phyloP scores from a whole-genome alignment of 1,140 invertebrate genomes.

The Drosophila quadrilineata region DNA sequence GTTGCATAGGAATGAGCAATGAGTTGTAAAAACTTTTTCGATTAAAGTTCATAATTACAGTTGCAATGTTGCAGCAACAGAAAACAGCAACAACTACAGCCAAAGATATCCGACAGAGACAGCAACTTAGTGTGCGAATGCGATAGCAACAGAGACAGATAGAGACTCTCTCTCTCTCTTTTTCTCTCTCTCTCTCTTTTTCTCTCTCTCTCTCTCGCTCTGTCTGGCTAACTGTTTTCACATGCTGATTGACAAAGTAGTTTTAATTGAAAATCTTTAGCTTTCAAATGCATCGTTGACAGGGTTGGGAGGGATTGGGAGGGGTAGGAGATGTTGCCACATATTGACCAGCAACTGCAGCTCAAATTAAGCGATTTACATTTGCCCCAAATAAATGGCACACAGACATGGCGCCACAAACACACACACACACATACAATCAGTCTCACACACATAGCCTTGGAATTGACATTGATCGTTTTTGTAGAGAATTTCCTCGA shows the following conservation, averaged over 20 bases:
- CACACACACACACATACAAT: background rate
- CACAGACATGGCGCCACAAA: conserved; percentile 36
- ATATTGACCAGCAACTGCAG: conserved; percentile 39
- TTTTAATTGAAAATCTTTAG: conserved; percentile 78
- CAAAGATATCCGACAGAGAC: background rate
- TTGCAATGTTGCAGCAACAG: conserved; percentile 49
- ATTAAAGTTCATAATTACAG: conserved; percentile 78
- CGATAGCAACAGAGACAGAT: background rate
- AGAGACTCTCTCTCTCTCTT: background rate
- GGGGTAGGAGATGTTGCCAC: background rate
- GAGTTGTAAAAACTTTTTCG: conserved; percentile 72
- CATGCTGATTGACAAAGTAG: conserved; percentile 69
- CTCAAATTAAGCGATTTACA: conserved; percentile 55
- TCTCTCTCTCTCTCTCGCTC: background rate
- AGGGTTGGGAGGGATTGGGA: background rate
- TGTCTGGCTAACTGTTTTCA: conserved; percentile 35
- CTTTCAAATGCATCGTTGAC: conserved; percentile 36
- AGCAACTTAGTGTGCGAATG: background rate
- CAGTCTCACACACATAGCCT: no score
- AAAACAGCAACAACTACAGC: conserved; percentile 5
- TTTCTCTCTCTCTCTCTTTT: background rate
- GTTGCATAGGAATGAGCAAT: conserved; percentile 59
- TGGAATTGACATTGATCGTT: no score
- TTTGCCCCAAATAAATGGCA: conserved; percentile 20
- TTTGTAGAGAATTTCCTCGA: background rate